Base-by-base conservation (phyloP, 2,888 invertebrate species). In the Atherix ibis region DNA sequence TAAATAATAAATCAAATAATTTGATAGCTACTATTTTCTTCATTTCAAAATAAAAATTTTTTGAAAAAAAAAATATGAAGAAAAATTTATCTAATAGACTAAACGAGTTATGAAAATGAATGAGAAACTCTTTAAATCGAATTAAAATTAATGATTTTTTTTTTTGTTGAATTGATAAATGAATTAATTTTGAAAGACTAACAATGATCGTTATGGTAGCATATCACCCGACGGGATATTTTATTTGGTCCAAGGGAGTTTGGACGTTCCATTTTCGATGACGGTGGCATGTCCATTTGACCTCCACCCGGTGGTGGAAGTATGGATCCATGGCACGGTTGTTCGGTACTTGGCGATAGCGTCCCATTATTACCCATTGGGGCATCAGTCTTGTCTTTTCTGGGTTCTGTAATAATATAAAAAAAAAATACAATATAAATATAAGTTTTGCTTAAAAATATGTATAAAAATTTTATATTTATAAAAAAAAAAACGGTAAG, bases 331-430 rank as follows among this genome's bases (percentile, higher is more conserved):
- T 58, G 58, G 49, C 54, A 52, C 43, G 58, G 54, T 48, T 61
- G 62, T 42, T 66, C 73, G 50, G 66, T 67, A 51, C 64, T 71
- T 44, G 71, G 70, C 53, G 73, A 72, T 52, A 73, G 60, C 50
- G 70, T 68, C 58, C 72, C 73, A 64, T 71, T 71, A 48, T 58
- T 55, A 51, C 57, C 56, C 46, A 55, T 51, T 48, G 52, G 56
- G 53, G 57, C 71, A 63, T 85, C 85, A 75, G 78, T 77, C 74
- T 84, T 85, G 69, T 85, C 84, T 75, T 84, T 85, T 73, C 83
- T 82, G 74, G 83, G 81, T 76, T 85, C 85, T 85, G 75, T 22
- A 76, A 75, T 53, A 44, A 58, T 60, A 55, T 48, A 42, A 47
- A 48, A 49, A 39, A 40, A 34, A 43, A 30, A 26, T 14, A 29